Evolutionary conservation across 2,888 invertebrate species (phyloP).

Genomic region (Sturmia bella): DNA sequence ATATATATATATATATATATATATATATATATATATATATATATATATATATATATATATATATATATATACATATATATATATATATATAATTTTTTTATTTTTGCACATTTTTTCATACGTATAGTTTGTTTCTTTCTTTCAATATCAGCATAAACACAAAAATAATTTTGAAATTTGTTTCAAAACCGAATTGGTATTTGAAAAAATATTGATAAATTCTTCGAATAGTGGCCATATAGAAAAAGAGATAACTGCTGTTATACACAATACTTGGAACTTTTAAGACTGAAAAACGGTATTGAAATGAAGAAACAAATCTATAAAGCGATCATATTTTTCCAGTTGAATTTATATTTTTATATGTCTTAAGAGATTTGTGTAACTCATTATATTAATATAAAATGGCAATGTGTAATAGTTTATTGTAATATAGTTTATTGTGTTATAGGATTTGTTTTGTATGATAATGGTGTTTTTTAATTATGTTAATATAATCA

Average conservation of each 20-base stretch:
- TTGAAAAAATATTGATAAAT: constrained; percentile 34
- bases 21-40: background rate
- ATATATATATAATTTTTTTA: background rate
- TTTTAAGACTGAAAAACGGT: constrained; percentile 66
- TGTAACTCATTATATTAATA: too few relatives aligned
- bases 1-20: background rate
- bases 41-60: background rate
- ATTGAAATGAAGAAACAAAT: constrained; percentile 63
- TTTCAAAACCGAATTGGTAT: constrained; percentile 23
- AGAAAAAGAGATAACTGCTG: constrained; percentile 63
- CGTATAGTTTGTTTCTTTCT: constrained; percentile 44
- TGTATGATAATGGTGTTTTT: constrained; percentile 16
- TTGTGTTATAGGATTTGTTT: constrained; percentile 23
- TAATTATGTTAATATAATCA: constrained; percentile 15
- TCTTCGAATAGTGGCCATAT: constrained; percentile 65
- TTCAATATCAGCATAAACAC: constrained; percentile 44
- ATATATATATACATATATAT: background rate
- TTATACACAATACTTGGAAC: constrained; percentile 55
- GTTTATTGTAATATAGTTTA: constrained; percentile 14
- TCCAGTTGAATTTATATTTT: constrained; percentile 46
- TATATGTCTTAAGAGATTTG: background rate
- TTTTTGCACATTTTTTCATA: background rate
- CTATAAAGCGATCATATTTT: constrained; percentile 61
- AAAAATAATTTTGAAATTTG: constrained; percentile 10
- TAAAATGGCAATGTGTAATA: constrained; percentile 10